Evolutionary conservation across 2,888 invertebrate species (phyloP).

Genomic region (Drosophila austrosaltans): DNA sequence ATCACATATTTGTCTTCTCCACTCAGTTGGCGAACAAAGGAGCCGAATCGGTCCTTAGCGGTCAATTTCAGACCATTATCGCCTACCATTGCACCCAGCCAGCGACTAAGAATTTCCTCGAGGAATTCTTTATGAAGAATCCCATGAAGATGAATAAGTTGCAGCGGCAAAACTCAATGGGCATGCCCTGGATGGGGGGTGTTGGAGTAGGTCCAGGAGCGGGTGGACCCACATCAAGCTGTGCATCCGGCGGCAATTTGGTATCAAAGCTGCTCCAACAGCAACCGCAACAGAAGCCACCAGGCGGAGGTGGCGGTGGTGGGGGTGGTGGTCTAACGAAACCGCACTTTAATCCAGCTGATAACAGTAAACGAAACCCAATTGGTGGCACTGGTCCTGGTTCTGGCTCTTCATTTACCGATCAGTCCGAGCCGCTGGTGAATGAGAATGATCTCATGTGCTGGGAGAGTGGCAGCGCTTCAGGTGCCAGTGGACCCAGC

Average conservation of each 20-base stretch:
- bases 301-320: constrained; percentile 19
- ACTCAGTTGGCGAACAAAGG: constrained; percentile 97
- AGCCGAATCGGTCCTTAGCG: constrained; percentile 94
- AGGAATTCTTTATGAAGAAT: constrained; percentile 90
- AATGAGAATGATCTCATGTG: constrained; percentile 84
- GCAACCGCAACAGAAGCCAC: constrained; percentile 28
- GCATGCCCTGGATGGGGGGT: constrained; percentile 37
- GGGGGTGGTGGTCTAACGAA: constrained; percentile 31
- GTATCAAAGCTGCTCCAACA: constrained; percentile 24
- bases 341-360: constrained; percentile 47
- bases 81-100: constrained; percentile 98
- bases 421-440: constrained; percentile 54
- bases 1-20: constrained; percentile 98
- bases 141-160: constrained; percentile 95
- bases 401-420: constrained; percentile 28
- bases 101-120: constrained; percentile 96
- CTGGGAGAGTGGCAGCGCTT: constrained; percentile 85
- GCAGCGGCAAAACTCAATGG: constrained; percentile 88
- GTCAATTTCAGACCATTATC: constrained; percentile 95
- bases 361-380: constrained; percentile 47
- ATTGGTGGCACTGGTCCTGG: neutral
- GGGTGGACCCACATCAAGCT: neutral
- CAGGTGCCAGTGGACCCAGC: constrained; percentile 4
- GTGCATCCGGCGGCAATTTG: constrained; percentile 4
- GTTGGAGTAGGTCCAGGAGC: constrained; percentile 21